phyloP scores from a whole-genome alignment of 1,140 invertebrate genomes.

The Sitodiplosis mosellana region DNA sequence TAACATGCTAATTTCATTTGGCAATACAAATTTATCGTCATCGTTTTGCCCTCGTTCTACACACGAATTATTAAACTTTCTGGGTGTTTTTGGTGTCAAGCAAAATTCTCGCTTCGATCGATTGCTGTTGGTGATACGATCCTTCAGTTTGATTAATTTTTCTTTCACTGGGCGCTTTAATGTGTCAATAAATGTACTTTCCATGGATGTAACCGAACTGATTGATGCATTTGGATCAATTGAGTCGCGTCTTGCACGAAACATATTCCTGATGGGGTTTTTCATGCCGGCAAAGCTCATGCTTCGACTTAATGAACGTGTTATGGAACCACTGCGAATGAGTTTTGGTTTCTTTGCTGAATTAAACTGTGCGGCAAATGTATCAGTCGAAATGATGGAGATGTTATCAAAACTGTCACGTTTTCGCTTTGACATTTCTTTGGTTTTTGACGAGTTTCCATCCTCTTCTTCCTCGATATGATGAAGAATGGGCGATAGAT shows the following conservation, averaged over 20 bases:
- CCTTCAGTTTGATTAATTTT: conserved; percentile 13
- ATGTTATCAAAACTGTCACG: conserved; percentile 17
- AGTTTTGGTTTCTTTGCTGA: conserved; percentile 20
- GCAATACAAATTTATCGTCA: too few relatives aligned
- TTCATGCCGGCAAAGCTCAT: conserved; percentile 20
- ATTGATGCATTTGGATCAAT: conserved; percentile 17
- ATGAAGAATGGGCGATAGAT: conserved; percentile 4
- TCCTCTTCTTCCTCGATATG: conserved; percentile 3
- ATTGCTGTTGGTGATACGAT: conserved; percentile 8
- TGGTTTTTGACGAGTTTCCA: conserved; percentile 3
- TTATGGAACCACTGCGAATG: conserved; percentile 19
- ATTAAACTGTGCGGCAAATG: conserved; percentile 11
- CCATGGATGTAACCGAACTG: conserved; percentile 15
- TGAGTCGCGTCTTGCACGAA: conserved; percentile 18
- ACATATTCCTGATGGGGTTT: conserved; percentile 17
- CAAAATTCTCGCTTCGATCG: not conserved
- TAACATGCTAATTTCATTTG: too few relatives aligned
- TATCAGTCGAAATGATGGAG: conserved; percentile 21
- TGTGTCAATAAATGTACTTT: conserved; percentile 13
- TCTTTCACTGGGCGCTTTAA: conserved; percentile 21
- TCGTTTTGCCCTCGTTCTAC: too few relatives aligned
- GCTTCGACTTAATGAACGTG: conserved; percentile 16
- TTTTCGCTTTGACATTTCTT: conserved; percentile 18
- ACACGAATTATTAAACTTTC: not conserved
- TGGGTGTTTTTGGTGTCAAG: conserved; percentile 1